Evolutionary conservation across 1,140 invertebrate genomes (phyloP), one percentile per base, ranked within the genome.

Genomic region (Leptopilina boulardi): DNA sequence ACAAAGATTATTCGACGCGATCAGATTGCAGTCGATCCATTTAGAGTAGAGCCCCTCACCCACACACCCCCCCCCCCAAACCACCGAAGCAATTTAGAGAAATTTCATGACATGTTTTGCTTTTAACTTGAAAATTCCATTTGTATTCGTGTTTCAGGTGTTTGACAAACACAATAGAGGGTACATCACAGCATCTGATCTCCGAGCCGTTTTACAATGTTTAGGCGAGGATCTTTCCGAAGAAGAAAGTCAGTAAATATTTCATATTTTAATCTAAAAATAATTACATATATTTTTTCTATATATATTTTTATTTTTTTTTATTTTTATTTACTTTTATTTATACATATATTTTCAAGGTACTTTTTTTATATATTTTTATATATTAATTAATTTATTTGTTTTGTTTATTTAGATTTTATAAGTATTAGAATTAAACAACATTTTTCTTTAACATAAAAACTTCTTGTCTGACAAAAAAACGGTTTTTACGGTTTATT

Each of bases 81-180:
- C n/a, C n/a, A n/a, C n/a, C n/a, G n/a, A 30, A 66, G 59, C 26
- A 66, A 66, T 66, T 59, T 30, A 66, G 51, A 10, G 41, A 41
- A 70, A 75, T 75, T 75, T 66, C 26, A 26, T 26, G 56, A 30
- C 23, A 51, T 18, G n/a, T 38, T 38, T 38, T 9, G 8, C 34
- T 9, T 34, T 34, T n/a, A 3, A 6, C 30, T 23, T 30, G 15
- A 66, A 66, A 66, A 30, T 66, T 77, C 21, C n/a, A 15, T 42
- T 47, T 10, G 10, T 79, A 38, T 38, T 82, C 76, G 73, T 82
- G 79, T 91, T 90, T 19, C 86, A 93, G 93, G 92, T 93, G 1
- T 97, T 97, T 83, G 96, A 97, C 86, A 97, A 97, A 85, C 96
- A 96, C 83, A 96, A 96, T 89, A 93, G 96, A 15, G 96, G 96